Evolutionary conservation across 2,888 invertebrate species (phyloP), one percentile per base, ranked within the genome.

Genomic region (Ectemnius lituratus): DNA sequence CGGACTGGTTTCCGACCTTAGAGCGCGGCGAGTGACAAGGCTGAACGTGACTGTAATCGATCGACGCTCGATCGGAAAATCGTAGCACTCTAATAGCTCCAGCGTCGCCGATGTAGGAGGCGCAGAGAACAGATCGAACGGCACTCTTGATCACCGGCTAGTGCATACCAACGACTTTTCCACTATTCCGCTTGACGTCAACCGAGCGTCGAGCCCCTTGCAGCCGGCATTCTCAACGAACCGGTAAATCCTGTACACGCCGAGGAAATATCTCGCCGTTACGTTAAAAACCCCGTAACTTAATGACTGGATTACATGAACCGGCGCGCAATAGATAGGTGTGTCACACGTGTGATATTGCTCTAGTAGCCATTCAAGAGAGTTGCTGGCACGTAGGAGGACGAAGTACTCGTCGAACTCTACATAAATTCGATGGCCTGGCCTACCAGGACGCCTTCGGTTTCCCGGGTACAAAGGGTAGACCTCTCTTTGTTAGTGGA

Each of bases 1-100:
- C 60, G 63, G 37, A 83, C 81, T 74, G 81, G 78, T 83, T 81
- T 72, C 37, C 68, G 80, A 75, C 68, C 78, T 81, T 79, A 76
- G 65, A 65, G 62, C 59, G 67, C 23, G 23, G 23, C 60, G 37
- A 71, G 63, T 56, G 69, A 37, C 76, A 81, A 81, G 82, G 82
- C 62, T 81, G 71, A 75, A 70, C 69, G 73, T 75, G 80, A 73
- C 67, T 58, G 63, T 66, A 57, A 80, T 78, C 68, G 65, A 60
- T 28, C 59, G 60, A 58, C n/a, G 23, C 27, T 6, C 49, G 49
- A 52, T 20, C 52, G 49, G 70, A 69, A 73, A 80, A 67, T 65
- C 52, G 16, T 11, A 6, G 37, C 37, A 8, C 37, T 6, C 37
- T 11, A 37, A 37, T 37, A 8, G 23, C 23, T 23, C 23, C 23